phyloP scores from a whole-genome alignment of 2,113 vertebrate species.

The Erythrocebus patas region DNA sequence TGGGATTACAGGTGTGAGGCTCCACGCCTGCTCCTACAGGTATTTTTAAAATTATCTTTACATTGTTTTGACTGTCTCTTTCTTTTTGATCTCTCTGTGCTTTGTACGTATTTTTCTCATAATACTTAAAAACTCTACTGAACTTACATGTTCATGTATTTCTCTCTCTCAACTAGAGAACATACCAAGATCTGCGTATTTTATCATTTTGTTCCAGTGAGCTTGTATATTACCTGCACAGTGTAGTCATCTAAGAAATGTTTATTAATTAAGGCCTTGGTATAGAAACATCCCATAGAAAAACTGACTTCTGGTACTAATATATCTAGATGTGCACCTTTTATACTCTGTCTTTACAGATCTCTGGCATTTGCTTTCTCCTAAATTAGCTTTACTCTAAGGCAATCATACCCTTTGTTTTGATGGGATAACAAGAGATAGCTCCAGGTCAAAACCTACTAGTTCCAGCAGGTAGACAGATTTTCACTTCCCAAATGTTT shows the following conservation, averaged over 20 bases:
- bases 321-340: background rate
- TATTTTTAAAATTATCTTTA: background rate
- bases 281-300: background rate
- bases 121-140: background rate
- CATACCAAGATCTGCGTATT: background rate
- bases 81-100: rapidly evolving
- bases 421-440: background rate
- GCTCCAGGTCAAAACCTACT: background rate
- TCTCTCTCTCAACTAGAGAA: background rate
- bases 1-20: no score
- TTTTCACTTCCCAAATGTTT: background rate
- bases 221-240: background rate
- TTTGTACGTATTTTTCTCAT: background rate
- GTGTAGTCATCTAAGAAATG: background rate
- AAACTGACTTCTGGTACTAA: background rate
- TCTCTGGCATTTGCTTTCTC: background rate
- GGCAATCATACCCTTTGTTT: background rate
- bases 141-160: background rate
- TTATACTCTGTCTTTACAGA: background rate
- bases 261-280: background rate
- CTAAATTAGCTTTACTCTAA: background rate
- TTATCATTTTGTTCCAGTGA: background rate
- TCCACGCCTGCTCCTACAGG: no score
- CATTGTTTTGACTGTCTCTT: background rate
- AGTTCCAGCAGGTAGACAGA: background rate